Evolutionary conservation across 2,797 vertebrate species (phyloP).

Genomic region (Myripristis murdjan): DNA sequence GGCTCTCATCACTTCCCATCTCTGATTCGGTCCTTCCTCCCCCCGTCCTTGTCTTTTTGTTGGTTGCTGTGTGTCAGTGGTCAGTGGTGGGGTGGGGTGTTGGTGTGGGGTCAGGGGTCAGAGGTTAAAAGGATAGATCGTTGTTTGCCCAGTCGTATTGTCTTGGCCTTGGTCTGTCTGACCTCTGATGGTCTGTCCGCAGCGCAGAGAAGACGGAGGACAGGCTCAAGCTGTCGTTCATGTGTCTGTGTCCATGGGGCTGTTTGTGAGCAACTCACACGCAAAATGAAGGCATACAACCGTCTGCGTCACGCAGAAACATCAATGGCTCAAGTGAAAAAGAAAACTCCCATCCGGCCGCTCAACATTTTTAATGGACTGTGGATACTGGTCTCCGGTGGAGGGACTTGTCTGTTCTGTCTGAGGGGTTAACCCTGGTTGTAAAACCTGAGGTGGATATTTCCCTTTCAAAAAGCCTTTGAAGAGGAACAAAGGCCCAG

Average conservation of each 20-base stretch:
- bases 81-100: conserved; percentile 24
- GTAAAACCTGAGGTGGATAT: conserved; percentile 77
- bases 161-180: conserved; percentile 49
- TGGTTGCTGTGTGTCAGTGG: conserved; percentile 23
- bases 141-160: conserved; percentile 67
- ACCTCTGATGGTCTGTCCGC: conserved; percentile 39
- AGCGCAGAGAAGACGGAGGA: conserved; percentile 3
- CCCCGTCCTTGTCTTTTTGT: conserved; percentile 14
- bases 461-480: conserved; percentile 72
- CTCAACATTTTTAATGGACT: conserved; percentile 36
- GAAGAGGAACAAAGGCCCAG: conserved; percentile 80
- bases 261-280: conserved; percentile 2
- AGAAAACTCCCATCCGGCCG: conserved; percentile 7
- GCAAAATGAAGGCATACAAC: conserved; percentile 11
- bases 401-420: conserved; percentile 38
- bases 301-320: conserved; percentile 27
- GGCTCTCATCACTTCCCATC: no score
- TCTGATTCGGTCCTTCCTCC: not conserved
- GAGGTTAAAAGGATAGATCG: conserved; percentile 63
- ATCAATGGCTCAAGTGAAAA: conserved; percentile 30
- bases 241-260: not conserved
- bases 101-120: conserved; percentile 49
- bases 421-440: conserved; percentile 54
- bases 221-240: not conserved
- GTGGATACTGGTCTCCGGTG: conserved; percentile 45